Evolutionary conservation across 2,113 vertebrate genomes (phyloP), one percentile per base, ranked within the genome.

Genomic region (Uropsilus gracilis): DNA sequence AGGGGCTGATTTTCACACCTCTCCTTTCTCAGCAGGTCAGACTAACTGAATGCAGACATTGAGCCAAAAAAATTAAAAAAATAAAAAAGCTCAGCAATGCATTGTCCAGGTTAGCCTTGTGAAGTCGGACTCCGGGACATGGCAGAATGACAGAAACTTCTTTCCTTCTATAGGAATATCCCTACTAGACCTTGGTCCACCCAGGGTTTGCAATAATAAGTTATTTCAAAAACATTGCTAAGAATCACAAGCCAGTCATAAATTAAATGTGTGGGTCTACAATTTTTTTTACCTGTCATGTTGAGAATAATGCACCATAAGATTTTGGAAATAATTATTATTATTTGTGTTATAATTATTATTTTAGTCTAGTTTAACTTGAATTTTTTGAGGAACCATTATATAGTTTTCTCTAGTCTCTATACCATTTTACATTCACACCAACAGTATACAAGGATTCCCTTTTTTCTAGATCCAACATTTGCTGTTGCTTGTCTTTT

Each of bases 171-270:
- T 83, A 28, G 30, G 28, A 24, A 53, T 14, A 20, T 28, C 24
- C 32, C 20, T 16, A 0, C 0, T 0, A 30, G 44, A 17, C 32
- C 42, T 17, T 63, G 6, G 73, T 14, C 61, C 50, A 18, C 50
- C 50, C 50, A 53, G 50, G 46, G 46, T 48, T 12, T 48, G 46
- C n/a, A n/a, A n/a, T n/a, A n/a, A n/a, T n/a, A n/a, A n/a, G n/a
- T 59, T 59, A 59, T 59, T 59, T 18, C 5, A 59, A 59, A 24
- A 22, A 6, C 13, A 59, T 26, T 59, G 20, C 66, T 90, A 64
- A 88, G 24, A 93, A 63, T 89, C 89, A 55, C 5, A 64, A 28
- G 50, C 42, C 75, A 10, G 24, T 18, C 18, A 71, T 75, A 66
- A 94, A 76, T 28, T 24, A 83, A 87, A 89, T 11, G 0, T 71